Evolutionary conservation across 92 coral and sea anemone genomes (phyloP).

Genomic region (Actinostola sp.): DNA sequence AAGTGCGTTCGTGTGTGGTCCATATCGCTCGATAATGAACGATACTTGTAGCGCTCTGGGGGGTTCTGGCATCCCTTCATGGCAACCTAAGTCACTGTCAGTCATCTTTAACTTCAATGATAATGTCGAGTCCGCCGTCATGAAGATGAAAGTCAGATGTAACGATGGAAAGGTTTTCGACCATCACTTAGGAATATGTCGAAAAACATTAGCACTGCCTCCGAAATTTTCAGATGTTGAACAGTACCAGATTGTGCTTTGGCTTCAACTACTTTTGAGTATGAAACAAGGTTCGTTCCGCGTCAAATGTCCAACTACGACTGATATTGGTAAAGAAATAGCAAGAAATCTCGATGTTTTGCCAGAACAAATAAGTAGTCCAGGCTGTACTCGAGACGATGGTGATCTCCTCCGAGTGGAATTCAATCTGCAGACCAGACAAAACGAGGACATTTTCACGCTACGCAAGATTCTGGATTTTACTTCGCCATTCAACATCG

Average conservation of each 20-base stretch:
- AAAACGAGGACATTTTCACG: neutral
- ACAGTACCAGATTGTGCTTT: constrained; percentile 35
- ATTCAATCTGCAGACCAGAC: neutral
- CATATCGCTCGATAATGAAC: neutral
- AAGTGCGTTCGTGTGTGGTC: neutral
- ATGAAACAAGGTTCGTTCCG: neutral
- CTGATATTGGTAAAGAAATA: neutral
- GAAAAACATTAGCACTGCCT: neutral
- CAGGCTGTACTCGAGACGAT: neutral
- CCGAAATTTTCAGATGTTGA: constrained; percentile 29
- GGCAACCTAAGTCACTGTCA: neutral
- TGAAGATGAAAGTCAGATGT: neutral
- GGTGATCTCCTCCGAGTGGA: neutral
- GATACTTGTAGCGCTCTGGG: neutral
- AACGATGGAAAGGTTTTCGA: neutral
- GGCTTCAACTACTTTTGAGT: constrained; percentile 11
- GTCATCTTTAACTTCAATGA: neutral
- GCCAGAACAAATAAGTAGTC: neutral
- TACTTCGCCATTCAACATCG: constrained; percentile 16
- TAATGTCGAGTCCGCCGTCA: too few species aligned
- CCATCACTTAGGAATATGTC: constrained; percentile 45
- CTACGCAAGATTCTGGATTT: constrained; percentile 3
- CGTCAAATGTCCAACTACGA: neutral
- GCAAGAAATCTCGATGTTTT: neutral
- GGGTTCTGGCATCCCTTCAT: neutral